Base-by-base conservation (phyloP, 1,140 invertebrate species). In the Coelopa frigida region DNA sequence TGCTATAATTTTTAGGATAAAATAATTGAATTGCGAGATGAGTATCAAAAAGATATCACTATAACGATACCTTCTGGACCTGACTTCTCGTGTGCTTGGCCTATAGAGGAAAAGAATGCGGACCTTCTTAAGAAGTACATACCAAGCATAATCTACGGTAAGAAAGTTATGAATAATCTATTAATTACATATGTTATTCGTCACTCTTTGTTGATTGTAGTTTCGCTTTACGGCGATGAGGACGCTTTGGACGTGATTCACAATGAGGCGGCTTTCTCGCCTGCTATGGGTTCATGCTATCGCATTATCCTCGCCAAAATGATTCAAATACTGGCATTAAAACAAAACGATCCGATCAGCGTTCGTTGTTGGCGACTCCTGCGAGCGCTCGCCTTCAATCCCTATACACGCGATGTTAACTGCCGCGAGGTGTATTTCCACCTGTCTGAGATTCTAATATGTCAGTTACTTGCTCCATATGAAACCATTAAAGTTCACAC, bases 1-100 rank as follows among this genome's bases (percentile, higher is more conserved):
- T 26, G 24, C 8, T 26, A 14, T 10, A 18, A 14, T 24, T 24
- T 33, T 7, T 22, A 49, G 48, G 63, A 68, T 15, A 68, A 61
- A 37, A 61, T 68, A 10, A 54, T 68, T 5, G 63, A 67, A 33
- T 43, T 68, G 20, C 50, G 64, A 5, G 63, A 67, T 5, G 64
- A 68, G 42, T 68, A 64, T 31, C 63, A 63, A 36, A 67, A 61
- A 40, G 54, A 64, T 11, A 42, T 64, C 1, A 36, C 32, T 5
- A 53, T 63, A 3, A 38, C 38, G 15, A 18, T 58, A 17, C 51
- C 57, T 5, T 27, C 50, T 31, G 56, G 53, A 22, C 50, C 23
- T 2, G 64, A 67, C 23, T 61, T 67, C 21, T 44, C 47, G 5
- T 55, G 56, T 39, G 36, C 53, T 4, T 61, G 61, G 21, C 55